Conservation (phyloP, 2,888 invertebrate genomes). For the Bruchidius siliquastri region DNA sequence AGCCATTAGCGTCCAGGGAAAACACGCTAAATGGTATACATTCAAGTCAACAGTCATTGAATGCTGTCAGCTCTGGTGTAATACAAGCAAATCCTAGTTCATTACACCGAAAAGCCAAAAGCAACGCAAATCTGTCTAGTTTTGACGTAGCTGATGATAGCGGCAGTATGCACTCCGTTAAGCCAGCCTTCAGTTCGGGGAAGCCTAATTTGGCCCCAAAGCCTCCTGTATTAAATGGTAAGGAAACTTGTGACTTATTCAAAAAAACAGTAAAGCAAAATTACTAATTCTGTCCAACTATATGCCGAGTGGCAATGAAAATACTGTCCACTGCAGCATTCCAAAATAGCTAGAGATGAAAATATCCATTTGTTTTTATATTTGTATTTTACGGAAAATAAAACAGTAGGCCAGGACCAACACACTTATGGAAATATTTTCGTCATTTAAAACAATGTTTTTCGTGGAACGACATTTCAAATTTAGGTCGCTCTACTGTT, state of each 20-base stretch:
- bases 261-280: too few relatives aligned
- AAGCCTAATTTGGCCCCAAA: constrained; percentile 83
- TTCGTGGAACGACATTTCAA: too few relatives aligned
- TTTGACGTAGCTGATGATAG: constrained; percentile 29
- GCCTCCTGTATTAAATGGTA: constrained; percentile 60
- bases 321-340: too few relatives aligned
- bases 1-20: constrained; percentile 15
- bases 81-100: constrained; percentile 35
- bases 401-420: too few relatives aligned
- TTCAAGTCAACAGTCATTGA: constrained; percentile 22
- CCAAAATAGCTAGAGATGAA: too few relatives aligned
- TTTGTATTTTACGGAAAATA: too few relatives aligned
- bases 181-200: constrained; percentile 59
- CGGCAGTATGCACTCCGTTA: constrained; percentile 24
- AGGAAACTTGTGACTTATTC: constrained; percentile 11
- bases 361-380: too few relatives aligned
- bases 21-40: constrained; percentile 25
- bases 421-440: too few relatives aligned
- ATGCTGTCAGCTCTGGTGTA: constrained; percentile 9
- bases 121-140: constrained; percentile 40
- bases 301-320: too few relatives aligned
- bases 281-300: too few relatives aligned
- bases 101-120: constrained; percentile 44
- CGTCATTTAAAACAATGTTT: too few relatives aligned
- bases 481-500: too few relatives aligned